Base-by-base conservation (phyloP, 2,888 invertebrate genomes). In the Sminthurides aquaticus region DNA sequence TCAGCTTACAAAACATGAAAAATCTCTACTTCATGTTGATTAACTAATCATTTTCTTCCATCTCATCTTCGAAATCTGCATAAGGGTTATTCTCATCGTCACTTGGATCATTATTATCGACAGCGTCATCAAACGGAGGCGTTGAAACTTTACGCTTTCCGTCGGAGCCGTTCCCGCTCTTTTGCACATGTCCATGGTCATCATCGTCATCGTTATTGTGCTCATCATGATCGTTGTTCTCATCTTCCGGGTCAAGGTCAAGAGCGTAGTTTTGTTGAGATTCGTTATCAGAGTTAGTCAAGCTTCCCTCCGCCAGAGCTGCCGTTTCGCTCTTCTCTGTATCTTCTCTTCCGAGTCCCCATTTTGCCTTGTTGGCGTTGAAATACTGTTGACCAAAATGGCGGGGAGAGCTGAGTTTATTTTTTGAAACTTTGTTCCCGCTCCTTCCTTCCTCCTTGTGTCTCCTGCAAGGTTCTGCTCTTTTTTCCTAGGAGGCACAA, bases 221-320 rank as follows among this genome's bases (percentile, higher is more conserved):
- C n/a, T n/a, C n/a, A n/a, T n/a, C n/a, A n/a, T n/a, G n/a, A n/a
- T n/a, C n/a, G n/a, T n/a, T 5, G 43, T 34, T 15, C 43, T 34
- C 43, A 11, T 11, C 43, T 15, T 34, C 8, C 43, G 43, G 43
- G 34, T 62, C 62, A 29, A 56, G 34, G 20, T 62, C 62, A 11
- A 62, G 34, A 18, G 55, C 62, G 18, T 54, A 55, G 28, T 71
- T 54, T 49, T 60, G 66, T 25, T 57, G 58, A 1, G 67, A 69
- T 59, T 73, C 71, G 58, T 71, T 71, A 55, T 71, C 70, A 1
- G 71, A 70, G 64, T 72, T 68, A 15, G 72, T 71, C 27, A 72
- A 62, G 49, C 65, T 71, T 25, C 74, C 74, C 49, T 74, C 74
- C 15, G 72, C 72, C 55, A 74, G 49, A 3, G 74, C 74, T n/a